Percentiles rank a stretch among this genome's conserved stretches.
These are phyloP conservation scores for Albula goreensis DNA, from an alignment of 2,113 vertebrate species.

Conservation along the genomic window DNA sequence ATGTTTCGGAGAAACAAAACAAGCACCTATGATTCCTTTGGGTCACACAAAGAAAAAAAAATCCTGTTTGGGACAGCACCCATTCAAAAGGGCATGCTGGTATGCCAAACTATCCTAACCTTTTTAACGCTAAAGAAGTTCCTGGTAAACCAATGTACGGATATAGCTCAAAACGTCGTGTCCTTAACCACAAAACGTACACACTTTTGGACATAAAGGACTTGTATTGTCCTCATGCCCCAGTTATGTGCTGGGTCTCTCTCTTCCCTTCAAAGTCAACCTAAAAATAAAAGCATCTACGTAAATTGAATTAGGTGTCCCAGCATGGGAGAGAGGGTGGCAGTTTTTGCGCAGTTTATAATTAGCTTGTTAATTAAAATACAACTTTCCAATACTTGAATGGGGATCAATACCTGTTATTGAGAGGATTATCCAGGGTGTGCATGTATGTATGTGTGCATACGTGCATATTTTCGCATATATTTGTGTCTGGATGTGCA, in stretches of 20 bases:
- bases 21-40: too few species aligned
- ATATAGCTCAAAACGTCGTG: not conserved
- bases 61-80: not conserved
- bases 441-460: not conserved
- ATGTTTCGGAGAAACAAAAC: too few species aligned
- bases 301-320: not conserved
- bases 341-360: not conserved
- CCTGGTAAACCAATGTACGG: not conserved
- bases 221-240: not conserved
- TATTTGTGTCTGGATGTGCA: not conserved
- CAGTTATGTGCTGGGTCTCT: not conserved
- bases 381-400: not conserved
- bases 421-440: not conserved
- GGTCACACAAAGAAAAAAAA: too few species aligned
- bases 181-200: not conserved
- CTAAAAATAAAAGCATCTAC: not conserved
- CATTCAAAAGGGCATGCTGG: not conserved
- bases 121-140: not conserved
- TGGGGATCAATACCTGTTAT: not conserved
- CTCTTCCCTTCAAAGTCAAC: too few species aligned
- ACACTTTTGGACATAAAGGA: not conserved
- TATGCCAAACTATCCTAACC: not conserved
- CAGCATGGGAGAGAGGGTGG: not conserved
- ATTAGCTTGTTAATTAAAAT: slow-evolving; percentile 3
- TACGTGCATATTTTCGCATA: not conserved